Base-by-base conservation (phyloP, 2,888 invertebrate species). In the Amorpha juglandis region DNA sequence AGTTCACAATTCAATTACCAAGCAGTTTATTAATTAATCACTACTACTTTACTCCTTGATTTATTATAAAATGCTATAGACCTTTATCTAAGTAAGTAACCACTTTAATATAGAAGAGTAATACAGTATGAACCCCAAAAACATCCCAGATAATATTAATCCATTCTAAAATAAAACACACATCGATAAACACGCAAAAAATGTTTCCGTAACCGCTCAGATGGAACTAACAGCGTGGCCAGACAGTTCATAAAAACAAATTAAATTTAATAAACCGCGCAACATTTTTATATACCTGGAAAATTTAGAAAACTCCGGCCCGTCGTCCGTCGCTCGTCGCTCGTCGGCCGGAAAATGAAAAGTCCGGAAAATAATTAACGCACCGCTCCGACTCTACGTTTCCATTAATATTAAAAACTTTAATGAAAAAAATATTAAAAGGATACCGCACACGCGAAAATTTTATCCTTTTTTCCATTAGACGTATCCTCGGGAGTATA, bases 401-500 rank as follows among this genome's bases (percentile, higher is more conserved):
- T 81, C 78, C 88, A 90, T 92, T 90, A 92, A 92, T 92, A 92
- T 92, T 93, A 90, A 93, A 93, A 93, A 93, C 93, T 93, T 93
- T 89, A 92, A 92, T 92, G 92, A 93, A 92, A 93, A 92, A 93
- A 92, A 88, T 89, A 90, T 92, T 90, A 92, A 92, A 92, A 89
- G 91, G 87, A 71, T 70, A 64, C 62, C 45, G 45, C 63, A 70
- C 81, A 83, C 86, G 86, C 80, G 74, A 78, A 83, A 87, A 87
- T 88, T 88, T 85, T 84, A 91, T 92, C 92, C 91, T 92, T 91
- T 92, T 93, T 91, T 89, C 91, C 90, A 90, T 91, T 90, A 91
- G 89, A 85, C 82, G 82, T 80, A 76, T 76, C 82, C 81, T 81
- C 80, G 73, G 67, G 84, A 77, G 78, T 69, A 83, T 16, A 6